These are phyloP conservation scores for Acinonyx jubatus DNA, from an alignment of 2,113 vertebrate genomes.

Conservation along the genomic window DNA sequence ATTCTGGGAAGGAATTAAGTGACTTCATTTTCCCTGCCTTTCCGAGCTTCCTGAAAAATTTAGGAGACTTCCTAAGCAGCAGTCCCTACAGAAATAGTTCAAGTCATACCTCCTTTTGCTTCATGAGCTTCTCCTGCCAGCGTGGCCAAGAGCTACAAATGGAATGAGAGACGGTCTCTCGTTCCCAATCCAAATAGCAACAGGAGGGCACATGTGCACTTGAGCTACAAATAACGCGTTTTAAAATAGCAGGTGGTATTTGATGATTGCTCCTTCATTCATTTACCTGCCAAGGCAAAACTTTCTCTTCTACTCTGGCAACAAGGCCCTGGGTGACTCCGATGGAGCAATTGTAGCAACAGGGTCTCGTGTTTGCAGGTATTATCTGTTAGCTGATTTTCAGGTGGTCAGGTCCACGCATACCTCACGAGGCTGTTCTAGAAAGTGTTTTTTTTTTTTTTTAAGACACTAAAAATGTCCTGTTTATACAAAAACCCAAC, in stretches of 20 bases:
- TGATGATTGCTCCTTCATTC: constrained; percentile 70
- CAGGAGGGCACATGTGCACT: constrained; percentile 68
- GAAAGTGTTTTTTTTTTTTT: background rate
- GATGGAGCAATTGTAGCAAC: background rate
- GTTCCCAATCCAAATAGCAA: constrained; percentile 53
- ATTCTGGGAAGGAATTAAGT: constrained; percentile 61
- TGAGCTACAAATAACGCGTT: constrained; percentile 71
- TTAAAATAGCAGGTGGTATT: constrained; percentile 77
- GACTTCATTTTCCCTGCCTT: constrained; percentile 40
- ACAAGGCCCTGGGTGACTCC: background rate
- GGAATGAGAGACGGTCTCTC: constrained; percentile 51
- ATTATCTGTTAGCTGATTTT: fast-evolving
- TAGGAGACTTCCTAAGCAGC: constrained; percentile 52
- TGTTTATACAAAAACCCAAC: background rate
- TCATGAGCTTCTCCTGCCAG: constrained; percentile 53
- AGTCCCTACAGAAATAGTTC: constrained; percentile 65
- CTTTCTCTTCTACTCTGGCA: constrained; percentile 32
- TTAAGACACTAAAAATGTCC: background rate
- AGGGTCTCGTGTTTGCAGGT: background rate
- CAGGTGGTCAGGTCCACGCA: fast-evolving
- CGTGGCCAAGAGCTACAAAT: constrained; percentile 48
- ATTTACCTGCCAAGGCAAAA: constrained; percentile 76
- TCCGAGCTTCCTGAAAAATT: constrained; percentile 56
- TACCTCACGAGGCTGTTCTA: background rate
- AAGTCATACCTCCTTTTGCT: constrained; percentile 7